Evolutionary conservation across 2,888 invertebrate species (phyloP), one percentile per base, ranked within the genome.

Genomic region (Pristionchus exspectatus): DNA sequence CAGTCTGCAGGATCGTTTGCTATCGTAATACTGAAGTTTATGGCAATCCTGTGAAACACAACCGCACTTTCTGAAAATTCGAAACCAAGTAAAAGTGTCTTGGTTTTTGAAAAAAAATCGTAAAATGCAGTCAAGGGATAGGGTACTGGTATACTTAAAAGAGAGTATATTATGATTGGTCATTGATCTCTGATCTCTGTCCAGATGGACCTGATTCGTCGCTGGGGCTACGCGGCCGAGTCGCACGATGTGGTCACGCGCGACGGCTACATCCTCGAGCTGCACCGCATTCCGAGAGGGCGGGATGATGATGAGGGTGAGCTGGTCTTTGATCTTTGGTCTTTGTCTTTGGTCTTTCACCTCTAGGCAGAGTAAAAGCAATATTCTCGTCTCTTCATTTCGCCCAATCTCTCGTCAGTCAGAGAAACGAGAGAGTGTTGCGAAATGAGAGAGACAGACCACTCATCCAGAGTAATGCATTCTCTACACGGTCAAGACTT

Each of bases 221-320:
- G 84, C 56, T 84, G 84, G 84, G 84, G 84, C 30, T 84, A 84
- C 33, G 59, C 59, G 27, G 84, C 84, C 3, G 84, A 84, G 84
- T 33, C 54, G 56, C 59, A 84, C 33, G 84, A 56, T 21, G 84
- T 84, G 21, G 33, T 21, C 18, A 84, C 84, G 5, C 33, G 27
- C 56, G 84, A 84, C 33, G 84, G 84, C 12, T 84, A 84, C 84
- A 33, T 84, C 3, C 84, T 84, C 21, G 27, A 84, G 59, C 59
- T 84, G 30, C 84, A 84, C 14, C 54, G 84, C 18, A 84, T 84
- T 12, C 84, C 84, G 18, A 9, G 59, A 5, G 84, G 84, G 7
- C 27, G 59, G 44, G 44, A 84, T 30, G 84, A 9, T 30, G 84
- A 59, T 56, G n/a, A 38, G 38, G 38, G 54, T 81, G 14, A 44